A percentile compares a stretch with the other conserved stretches of the same genome.
phyloP scores from a whole-genome alignment of 64 coral and sea anemone species.

The Cladopsammia gracilis region DNA sequence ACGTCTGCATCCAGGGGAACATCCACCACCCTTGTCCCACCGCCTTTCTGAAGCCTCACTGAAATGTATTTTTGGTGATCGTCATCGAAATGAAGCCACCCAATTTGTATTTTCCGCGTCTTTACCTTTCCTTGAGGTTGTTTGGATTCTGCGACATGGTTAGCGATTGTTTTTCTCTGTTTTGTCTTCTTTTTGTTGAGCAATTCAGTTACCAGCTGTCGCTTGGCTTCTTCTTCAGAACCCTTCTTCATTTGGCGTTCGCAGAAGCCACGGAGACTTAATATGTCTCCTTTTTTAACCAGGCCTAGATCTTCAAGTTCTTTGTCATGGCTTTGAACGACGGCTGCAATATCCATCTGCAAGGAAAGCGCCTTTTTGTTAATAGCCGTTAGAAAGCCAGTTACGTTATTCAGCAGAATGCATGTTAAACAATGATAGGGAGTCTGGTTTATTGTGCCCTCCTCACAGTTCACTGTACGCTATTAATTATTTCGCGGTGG shows the following conservation, averaged over 20 bases:
- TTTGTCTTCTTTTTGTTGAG: conserved; percentile 62
- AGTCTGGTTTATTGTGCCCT: neutral
- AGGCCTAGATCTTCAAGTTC: conserved; percentile 56
- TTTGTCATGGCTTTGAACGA: conserved; percentile 49
- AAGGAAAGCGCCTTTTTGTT: conserved; percentile 30
- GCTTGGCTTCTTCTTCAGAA: conserved; percentile 29
- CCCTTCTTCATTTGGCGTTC: conserved; percentile 43
- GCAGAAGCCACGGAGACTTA: conserved; percentile 56
- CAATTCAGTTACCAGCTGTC: conserved; percentile 29
- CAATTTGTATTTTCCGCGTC: conserved; percentile 40
- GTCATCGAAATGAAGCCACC: conserved; percentile 59
- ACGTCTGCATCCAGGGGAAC: conserved; percentile 5
- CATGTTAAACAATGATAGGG: neutral
- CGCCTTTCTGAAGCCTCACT: conserved; percentile 39
- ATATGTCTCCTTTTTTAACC: conserved; percentile 54
- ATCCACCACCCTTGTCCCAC: conserved; percentile 61
- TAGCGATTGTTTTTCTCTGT: conserved; percentile 38
- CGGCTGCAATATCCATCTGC: conserved; percentile 57
- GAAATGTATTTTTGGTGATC: conserved; percentile 43
- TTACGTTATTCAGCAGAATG: neutral
- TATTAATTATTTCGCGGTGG: neutral
- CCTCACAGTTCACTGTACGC: neutral
- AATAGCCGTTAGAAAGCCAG: neutral
- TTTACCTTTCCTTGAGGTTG: conserved; percentile 33
- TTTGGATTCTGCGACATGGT: conserved; percentile 40